Conservation (phyloP, 1,140 invertebrate species). For the Druon quercuslanigerum region DNA sequence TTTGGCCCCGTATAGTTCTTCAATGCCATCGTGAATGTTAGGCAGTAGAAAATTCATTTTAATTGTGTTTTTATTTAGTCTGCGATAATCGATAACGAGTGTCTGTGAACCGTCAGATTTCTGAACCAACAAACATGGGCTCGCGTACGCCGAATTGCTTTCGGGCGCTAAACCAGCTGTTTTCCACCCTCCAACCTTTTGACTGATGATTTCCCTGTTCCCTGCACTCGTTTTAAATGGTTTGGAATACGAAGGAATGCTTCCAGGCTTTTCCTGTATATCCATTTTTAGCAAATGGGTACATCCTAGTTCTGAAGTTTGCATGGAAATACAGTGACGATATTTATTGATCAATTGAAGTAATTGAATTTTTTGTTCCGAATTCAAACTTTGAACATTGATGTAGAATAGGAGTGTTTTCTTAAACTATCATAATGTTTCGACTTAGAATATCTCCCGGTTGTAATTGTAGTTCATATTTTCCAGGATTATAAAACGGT, state of each 20-base stretch:
- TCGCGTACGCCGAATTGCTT: neutral
- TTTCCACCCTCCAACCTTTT: slow-evolving; percentile 2
- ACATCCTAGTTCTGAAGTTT: neutral
- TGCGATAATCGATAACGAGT: too few species aligned
- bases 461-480: neutral
- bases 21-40: too few species aligned
- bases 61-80: too few species aligned
- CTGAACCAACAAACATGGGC: neutral
- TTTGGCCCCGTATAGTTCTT: too few species aligned
- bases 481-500: neutral
- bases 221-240: neutral
- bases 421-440: neutral
- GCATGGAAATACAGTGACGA: neutral
- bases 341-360: neutral
- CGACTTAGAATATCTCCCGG: neutral
- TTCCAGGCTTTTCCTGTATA: slow-evolving; percentile 20
- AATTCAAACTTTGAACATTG: neutral
- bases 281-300: slow-evolving; percentile 37
- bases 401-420: neutral
- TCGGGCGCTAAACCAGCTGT: neutral
- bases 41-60: too few species aligned
- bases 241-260: neutral
- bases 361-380: neutral
- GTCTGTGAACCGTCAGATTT: neutral
- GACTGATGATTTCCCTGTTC: neutral